A percentile compares a stretch with the other conserved stretches of the same genome.
phyloP scores from a whole-genome alignment of 2,113 vertebrate genomes.

The Onychorhynchus coronatus region DNA sequence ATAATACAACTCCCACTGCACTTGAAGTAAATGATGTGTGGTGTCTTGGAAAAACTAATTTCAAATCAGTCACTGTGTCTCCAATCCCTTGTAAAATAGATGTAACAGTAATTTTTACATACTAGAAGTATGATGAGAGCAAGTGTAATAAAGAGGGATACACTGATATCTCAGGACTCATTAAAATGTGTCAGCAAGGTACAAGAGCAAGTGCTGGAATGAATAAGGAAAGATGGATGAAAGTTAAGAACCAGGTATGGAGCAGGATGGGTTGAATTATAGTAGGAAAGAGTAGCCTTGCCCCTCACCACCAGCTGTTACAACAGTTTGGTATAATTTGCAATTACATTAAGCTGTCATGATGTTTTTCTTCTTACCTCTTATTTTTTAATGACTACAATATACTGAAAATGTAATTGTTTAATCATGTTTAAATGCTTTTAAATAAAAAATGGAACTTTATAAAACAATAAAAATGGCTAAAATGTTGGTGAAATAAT shows the following conservation, averaged over 20 bases:
- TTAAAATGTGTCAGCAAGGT: not conserved
- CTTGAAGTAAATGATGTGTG: not conserved
- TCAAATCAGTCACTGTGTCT: not conserved
- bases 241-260: not conserved
- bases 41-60: not conserved
- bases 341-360: not conserved
- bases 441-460: not conserved
- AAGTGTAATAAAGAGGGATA: not conserved
- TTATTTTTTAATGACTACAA: not conserved
- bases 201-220: not conserved
- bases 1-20: not conserved
- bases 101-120: not conserved
- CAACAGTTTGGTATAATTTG: not conserved
- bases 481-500: not conserved
- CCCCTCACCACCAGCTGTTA: not conserved
- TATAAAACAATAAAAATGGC: not conserved
- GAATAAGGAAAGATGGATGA: not conserved
- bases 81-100: not conserved
- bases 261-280: not conserved
- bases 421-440: not conserved
- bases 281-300: not conserved
- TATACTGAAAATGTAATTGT: not conserved
- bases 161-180: rapidly evolving
- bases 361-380: not conserved
- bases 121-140: not conserved